Base-by-base conservation (phyloP, 2,797 vertebrate species). In the Pipistrellus kuhlii region DNA sequence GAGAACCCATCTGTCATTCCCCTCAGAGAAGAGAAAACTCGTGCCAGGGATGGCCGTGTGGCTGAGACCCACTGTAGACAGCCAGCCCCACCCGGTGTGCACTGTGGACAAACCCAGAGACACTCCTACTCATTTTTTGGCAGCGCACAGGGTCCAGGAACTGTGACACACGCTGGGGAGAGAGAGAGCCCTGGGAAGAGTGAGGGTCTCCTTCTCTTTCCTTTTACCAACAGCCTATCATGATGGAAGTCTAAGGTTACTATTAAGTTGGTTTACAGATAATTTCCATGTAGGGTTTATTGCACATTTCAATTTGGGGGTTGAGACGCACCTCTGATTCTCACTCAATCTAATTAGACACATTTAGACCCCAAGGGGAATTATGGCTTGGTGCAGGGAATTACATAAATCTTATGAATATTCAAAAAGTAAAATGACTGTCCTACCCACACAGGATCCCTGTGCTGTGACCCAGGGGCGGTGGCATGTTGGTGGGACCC, bases 361-460 rank as follows among this genome's bases (percentile, higher is more conserved):
- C 6, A 10, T 17, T 38, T 64, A 4, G 5, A 44, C 23, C 0
- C 32, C 35, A 51, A 88, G 18, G 6, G 2, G n/a, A 21, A 72
- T 1, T 30, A 15, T 15, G 11, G 23, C 21, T 73, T 27, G 30
- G 71, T 27, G 18, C 12, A 3, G 15, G 32, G 32, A 82, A 48
- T 66, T 44, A 15, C 30, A 32, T 23, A 32, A 48, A 15, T 3
- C 30, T 48, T 13, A 82, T 62, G n/a, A 48, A 32, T 23, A 25
- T 21, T 66, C 59, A 48, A 23, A 64, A 66, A 66, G 12, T 23
- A 6, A 66, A 32, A 32, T 11, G 17, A 25, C 59, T 82, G 32
- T 44, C 72, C 38, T 2, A 2, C 1, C 8, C 14, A 38, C 41
- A 11, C 1, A 0, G 5, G 5, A 11, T 14, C 23, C 18, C 51